Evolutionary conservation across 2,888 invertebrate genomes (phyloP).

Genomic region (Bellardia pandia): DNA sequence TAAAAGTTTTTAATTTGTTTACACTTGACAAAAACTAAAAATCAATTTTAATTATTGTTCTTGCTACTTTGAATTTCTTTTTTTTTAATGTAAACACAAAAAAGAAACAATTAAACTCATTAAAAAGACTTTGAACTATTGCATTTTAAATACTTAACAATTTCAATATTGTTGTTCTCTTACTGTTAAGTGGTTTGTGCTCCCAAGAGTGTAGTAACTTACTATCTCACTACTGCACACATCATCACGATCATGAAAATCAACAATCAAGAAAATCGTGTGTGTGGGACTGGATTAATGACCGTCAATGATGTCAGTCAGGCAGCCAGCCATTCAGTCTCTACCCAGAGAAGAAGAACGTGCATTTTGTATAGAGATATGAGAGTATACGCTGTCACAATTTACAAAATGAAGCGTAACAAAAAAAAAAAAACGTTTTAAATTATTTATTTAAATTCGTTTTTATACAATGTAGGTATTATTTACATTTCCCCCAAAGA

Average conservation of each 20-base stretch:
- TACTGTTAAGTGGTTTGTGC: constrained; percentile 34
- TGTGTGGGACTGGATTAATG: constrained; percentile 57
- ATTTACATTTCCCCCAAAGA: constrained; percentile 18
- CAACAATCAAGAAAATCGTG: constrained; percentile 7
- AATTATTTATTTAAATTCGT: not conserved
- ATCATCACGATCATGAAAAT: not conserved
- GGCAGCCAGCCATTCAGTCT: constrained; percentile 17
- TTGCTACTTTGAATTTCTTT: not conserved
- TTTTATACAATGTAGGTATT: not conserved
- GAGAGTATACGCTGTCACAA: not conserved
- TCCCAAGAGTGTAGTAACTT: constrained; percentile 5
- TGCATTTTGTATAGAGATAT: not conserved
- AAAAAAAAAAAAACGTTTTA: constrained; percentile 15
- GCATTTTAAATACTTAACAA: constrained; percentile 12
- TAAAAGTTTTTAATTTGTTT: not conserved
- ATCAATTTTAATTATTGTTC: not conserved
- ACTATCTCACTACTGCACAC: not conserved
- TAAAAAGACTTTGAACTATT: constrained; percentile 38
- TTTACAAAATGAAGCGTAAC: not conserved
- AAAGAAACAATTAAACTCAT: constrained; percentile 2
- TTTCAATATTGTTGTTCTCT: constrained; percentile 16
- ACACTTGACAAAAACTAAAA: not conserved
- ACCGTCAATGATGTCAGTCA: constrained; percentile 65
- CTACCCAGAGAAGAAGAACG: not conserved
- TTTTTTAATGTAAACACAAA: not conserved